These are phyloP conservation scores for Bambusicola thoracicus DNA, from an alignment of 2,113 vertebrate species.

Conservation along the genomic window DNA sequence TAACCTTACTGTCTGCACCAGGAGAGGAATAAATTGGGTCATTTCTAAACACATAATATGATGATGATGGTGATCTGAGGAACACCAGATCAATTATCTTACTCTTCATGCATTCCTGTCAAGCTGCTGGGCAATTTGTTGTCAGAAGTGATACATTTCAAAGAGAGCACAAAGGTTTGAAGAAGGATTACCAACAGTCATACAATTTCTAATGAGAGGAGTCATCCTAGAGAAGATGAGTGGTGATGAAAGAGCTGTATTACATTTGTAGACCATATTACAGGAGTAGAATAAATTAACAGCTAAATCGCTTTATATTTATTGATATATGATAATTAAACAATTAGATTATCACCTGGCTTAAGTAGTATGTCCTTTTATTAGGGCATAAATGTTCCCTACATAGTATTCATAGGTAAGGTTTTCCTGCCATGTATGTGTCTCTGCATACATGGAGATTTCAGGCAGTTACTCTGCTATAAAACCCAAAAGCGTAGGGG, in stretches of 20 bases:
- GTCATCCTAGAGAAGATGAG: conserved; percentile 4
- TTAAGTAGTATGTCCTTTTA: neutral
- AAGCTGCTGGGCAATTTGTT: conserved; percentile 47
- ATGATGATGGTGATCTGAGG: neutral
- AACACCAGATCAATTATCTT: conserved; percentile 33
- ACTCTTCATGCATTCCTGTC: conserved; percentile 21
- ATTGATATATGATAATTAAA: neutral
- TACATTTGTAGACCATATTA: neutral
- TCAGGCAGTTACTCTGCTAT: neutral
- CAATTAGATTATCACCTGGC: neutral
- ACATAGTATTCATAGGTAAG: neutral
- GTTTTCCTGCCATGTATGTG: neutral
- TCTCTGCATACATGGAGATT: neutral
- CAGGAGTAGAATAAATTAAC: neutral
- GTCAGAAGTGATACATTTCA: conserved; percentile 43
- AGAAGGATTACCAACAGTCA: conserved; percentile 22
- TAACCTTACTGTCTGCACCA: conserved; percentile 42
- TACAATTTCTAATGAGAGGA: conserved; percentile 41
- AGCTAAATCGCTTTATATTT: neutral
- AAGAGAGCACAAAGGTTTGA: conserved; percentile 15
- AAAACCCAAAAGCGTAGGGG: neutral
- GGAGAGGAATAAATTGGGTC: conserved; percentile 29
- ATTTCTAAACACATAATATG: neutral
- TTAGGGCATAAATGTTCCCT: neutral
- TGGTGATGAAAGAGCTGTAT: neutral